Base-by-base conservation (phyloP, 30 jellyfish, hydroid and myxozoan genomes). In the Aurelia aurita complex sp. Pacific region DNA sequence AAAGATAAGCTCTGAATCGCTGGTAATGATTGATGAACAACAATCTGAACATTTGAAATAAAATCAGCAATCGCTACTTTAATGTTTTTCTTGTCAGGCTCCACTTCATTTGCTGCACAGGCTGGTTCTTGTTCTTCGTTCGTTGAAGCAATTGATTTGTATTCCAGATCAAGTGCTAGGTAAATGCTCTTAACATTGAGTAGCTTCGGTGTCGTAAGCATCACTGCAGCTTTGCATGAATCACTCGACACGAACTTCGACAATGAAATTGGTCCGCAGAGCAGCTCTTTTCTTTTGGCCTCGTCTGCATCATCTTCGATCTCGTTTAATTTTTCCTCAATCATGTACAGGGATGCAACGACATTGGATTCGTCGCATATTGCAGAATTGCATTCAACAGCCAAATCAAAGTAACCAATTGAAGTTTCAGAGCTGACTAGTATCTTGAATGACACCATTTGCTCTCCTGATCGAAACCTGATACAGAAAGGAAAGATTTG, bases 381-480 rank as follows among this genome's bases (percentile, higher is more conserved):
- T 17, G 83, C 69, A 14, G 73, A 60, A 52, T 63, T 32, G 87
- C 96, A 91, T 29, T 78, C 70, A 35, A 93, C 87, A 53, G 86
- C 59, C 54, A 93, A 50, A 64, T 83, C 96, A 55, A 93, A 18
- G 81, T 93, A 93, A 13, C 97, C 98, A 63, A 93, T 81, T 7
- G 90, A 55, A 4, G 98, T 81, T 40, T 93, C 91, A 0, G 96
- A 89, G 35, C 87, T 76, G 66, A 83, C 98, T 64, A 77, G 76
- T 18, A 93, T 67, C 57, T 88, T 82, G 79, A 93, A 93, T 11
- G 94, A 46, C 72, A 82, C 88, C 53, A 64, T 42, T 17, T 77
- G 87, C 5, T 76, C 92, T 59, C 71, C 66, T 35, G 92, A 63
- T 53, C 81, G 81, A 42, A 85, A 78, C 81, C 96, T 87, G 78